Base-by-base conservation (phyloP, 2,888 invertebrate genomes). In the Andrena dorsata region DNA sequence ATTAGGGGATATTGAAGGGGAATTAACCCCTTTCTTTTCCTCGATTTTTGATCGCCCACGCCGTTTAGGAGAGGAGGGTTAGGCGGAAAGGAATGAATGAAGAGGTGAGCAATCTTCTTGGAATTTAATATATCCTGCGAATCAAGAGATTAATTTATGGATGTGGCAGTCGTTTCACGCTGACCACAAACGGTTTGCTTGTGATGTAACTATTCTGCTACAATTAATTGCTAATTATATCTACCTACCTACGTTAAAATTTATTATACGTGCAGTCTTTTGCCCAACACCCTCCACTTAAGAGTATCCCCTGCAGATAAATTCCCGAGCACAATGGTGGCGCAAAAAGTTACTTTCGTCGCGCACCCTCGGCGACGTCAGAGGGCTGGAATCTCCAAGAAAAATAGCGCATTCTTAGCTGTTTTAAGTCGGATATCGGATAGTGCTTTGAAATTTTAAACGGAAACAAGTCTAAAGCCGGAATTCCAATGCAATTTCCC, bases 371-470 rank as follows among this genome's bases (percentile, higher is more conserved):
- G 56, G n/a, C 47, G 26, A 23, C 47, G 30, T 16, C n/a, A 2
- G 13, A 32, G 20, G 35, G 13, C 23, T 10, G 16, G 56, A 75
- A 26, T 35, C 28, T 28, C 41, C 16, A 41, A 4, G 13, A 16
- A 47, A 61, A 41, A 26, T 32, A 56, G 26, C 30, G 26, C 20
- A 47, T 20, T 47, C 60, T 41, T 28, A 70, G 47, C 41, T 13
- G 41, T 26, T 41, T 26, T n/a, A 49, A 56, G 53, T 32, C 16
- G 51, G 32, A 56, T 30, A 49, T 28, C 26, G 63, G 53, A 78
- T 23, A 56, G 30, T 47, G 56, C 61, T 76, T 53, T 76, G 78
- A 76, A 69, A 78, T 78, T 76, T 69, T 68, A 76, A 76, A 78
- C 78, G 68, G 26, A 68, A 69, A 63, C 78, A 35, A 76, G 76